Evolutionary conservation across 37 sponge, comb jelly and placozoan species (phyloP), one percentile per base, ranked within the genome.

Genomic region (Aphrocallistes beatrix): DNA sequence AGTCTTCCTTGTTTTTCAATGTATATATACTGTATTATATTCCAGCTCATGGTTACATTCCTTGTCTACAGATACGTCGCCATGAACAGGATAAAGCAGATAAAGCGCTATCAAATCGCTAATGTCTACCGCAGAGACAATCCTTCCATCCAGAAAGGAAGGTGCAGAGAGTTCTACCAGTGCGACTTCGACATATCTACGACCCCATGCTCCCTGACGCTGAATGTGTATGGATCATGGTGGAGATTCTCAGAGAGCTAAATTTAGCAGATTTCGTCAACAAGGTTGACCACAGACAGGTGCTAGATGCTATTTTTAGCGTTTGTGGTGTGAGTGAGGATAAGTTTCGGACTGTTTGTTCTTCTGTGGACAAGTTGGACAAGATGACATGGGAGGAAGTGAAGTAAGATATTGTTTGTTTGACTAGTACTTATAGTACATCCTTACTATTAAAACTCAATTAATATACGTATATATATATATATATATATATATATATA

Each of bases 101-200:
- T 96, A 38, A 96, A 96, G 82, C 81, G 99, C 40, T 99, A 89
- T 81, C 99, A 99, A 86, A 99, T 99, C 83, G 99, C 95, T 37
- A 87, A 89, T 3, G 99, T 99, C 39, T 99, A 99, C 82, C 87
- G 99, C 0, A 85, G 99, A 28, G 99, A 99, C 86, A 91, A 99
- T 39, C 96, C 96, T 0, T 86, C 91, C 42, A 99, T 99, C 92
- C 94, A 94, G 0, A 92, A 82, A 48, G 99, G 99, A 34, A 83
- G 99, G 37, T 99, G 91, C 85, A 51, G 99, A 30, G 99, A 99
- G 83, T 96, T 99, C 84, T 99, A 96, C 51, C 99, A 99, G 89
- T 96, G 97, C 91, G 99, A 99, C 87, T 94, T 96, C 81, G 99
- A 99, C 69, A 94, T 99, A 82, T 96, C 99, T 99, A 93, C 86